These are phyloP conservation scores for Tiliacea aurago DNA, from an alignment of 2,888 invertebrate genomes.

Conservation along the genomic window DNA sequence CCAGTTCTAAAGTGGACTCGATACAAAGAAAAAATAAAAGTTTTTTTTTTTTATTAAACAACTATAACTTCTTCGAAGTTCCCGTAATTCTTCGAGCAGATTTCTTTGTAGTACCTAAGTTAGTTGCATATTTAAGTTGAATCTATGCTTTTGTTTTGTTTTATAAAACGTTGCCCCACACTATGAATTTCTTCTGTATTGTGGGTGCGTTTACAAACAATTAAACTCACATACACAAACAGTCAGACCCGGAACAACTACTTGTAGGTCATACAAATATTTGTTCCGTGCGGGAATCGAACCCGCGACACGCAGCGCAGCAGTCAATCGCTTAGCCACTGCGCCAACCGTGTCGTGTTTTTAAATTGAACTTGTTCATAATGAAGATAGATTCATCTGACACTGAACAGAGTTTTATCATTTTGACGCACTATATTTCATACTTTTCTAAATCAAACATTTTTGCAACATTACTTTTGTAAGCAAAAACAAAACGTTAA, in stretches of 20 bases:
- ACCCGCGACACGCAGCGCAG: no score
- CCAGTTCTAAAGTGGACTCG: not conserved
- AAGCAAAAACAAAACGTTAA: conserved; percentile 11
- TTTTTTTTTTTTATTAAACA: not conserved
- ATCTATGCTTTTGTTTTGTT: not conserved
- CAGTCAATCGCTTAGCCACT: no score
- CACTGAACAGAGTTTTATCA: not conserved
- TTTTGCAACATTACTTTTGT: not conserved
- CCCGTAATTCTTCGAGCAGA: not conserved
- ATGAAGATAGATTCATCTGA: not conserved
- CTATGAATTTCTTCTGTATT: no score
- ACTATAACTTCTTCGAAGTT: not conserved
- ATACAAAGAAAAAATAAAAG: conserved; percentile 1
- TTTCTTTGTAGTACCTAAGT: not conserved
- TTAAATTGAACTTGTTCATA: not conserved
- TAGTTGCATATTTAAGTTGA: not conserved
- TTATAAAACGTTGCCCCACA: no score
- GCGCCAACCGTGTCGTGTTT: no score
- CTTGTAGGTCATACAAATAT: no score
- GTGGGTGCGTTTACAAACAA: no score
- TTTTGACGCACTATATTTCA: not conserved
- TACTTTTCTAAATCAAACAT: not conserved
- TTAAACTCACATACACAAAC: no score
- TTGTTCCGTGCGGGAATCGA: no score
- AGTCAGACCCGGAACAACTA: no score